phyloP scores from a whole-genome alignment of 2,797 vertebrate species.

The Peromyscus aztecus region DNA sequence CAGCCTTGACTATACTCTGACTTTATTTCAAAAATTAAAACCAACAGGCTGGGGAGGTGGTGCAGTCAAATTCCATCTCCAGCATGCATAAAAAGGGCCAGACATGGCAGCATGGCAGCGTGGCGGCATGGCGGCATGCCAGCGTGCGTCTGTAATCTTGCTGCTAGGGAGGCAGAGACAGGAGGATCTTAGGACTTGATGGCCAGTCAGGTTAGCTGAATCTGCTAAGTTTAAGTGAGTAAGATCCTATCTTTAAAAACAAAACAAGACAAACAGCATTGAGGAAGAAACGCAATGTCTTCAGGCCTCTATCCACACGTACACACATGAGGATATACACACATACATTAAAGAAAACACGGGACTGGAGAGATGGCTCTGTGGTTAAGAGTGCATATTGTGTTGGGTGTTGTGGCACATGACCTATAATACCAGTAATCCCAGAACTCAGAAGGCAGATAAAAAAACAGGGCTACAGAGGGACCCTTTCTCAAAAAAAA shows the following conservation, averaged over 20 bases:
- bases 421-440: not conserved
- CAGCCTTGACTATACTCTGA: not conserved
- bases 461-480: not conserved
- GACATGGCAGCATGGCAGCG: not conserved
- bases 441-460: not conserved
- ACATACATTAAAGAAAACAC: not conserved
- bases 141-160: not conserved
- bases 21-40: not conserved
- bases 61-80: not conserved
- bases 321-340: not conserved
- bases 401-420: not conserved
- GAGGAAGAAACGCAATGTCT: not conserved
- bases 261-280: not conserved
- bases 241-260: not conserved
- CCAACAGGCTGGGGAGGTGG: not conserved
- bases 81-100: not conserved
- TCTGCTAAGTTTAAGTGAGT: not conserved
- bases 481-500: not conserved
- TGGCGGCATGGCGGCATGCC: no score
- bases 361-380: not conserved
- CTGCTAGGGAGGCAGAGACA: not conserved
- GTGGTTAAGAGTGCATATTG: not conserved
- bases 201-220: not conserved
- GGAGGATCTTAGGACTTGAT: not conserved
- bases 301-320: not conserved